phyloP scores from a whole-genome alignment of 2,113 vertebrate species.

The Pavo muticus region DNA sequence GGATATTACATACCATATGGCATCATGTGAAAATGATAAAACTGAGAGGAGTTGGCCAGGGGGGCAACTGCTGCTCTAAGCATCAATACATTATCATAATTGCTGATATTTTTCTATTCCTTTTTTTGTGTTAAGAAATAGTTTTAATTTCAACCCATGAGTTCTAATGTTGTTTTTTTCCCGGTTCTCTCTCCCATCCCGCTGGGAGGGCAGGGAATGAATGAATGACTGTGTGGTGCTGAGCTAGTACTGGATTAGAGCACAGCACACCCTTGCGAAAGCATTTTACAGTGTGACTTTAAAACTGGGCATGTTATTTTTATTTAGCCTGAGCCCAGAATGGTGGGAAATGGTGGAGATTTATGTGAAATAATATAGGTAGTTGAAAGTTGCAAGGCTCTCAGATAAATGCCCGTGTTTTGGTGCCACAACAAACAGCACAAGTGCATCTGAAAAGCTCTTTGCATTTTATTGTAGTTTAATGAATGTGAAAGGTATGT shows the following conservation, averaged over 20 bases:
- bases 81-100: too few species aligned
- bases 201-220: not conserved
- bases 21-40: not conserved
- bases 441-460: not conserved
- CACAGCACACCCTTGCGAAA: not conserved
- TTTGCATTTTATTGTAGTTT: constrained; percentile 34
- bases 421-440: not conserved
- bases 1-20: not conserved
- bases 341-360: not conserved
- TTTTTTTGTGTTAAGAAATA: too few species aligned
- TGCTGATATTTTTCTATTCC: too few species aligned
- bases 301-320: not conserved
- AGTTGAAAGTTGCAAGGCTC: not conserved
- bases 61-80: too few species aligned
- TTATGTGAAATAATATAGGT: not conserved
- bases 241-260: not conserved
- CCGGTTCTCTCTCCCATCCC: not conserved
- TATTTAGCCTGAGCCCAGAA: not conserved
- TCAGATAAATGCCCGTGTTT: rapidly evolving
- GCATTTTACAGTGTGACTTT: not conserved
- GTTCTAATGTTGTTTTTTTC: too few species aligned
- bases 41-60: not conserved
- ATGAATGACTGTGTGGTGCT: not conserved
- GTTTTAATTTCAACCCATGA: too few species aligned
- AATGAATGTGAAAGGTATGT: constrained; percentile 18